A percentile compares a stretch with the other conserved stretches of the same genome.
Conservation (phyloP, 2,888 invertebrate species). For the Ypsolopha scabrella region DNA sequence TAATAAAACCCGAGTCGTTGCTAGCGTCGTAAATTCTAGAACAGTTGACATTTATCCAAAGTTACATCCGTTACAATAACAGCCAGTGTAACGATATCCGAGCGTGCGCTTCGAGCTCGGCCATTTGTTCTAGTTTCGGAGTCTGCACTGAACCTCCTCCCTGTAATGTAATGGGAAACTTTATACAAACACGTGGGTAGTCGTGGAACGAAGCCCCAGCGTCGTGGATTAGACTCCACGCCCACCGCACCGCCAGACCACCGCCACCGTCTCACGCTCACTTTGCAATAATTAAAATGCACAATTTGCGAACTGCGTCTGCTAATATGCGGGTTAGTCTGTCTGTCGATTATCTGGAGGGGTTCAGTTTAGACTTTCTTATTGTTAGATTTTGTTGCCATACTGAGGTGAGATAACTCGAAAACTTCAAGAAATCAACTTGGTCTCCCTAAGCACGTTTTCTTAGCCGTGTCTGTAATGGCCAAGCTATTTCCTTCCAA, state of each 20-base stretch:
- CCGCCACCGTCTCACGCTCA: constrained; percentile 9
- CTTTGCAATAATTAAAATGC: constrained; percentile 50
- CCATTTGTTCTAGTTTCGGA: constrained; percentile 59
- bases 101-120: constrained; percentile 25
- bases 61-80: constrained; percentile 67
- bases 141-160: constrained; percentile 22
- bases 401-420: too few species aligned
- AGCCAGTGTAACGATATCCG: constrained; percentile 59
- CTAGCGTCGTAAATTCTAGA: constrained; percentile 55
- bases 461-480: too few species aligned
- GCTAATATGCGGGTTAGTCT: not conserved
- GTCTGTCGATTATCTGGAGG: not conserved
- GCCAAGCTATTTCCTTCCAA: too few species aligned
- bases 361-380: not conserved
- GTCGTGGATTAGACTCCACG: constrained; percentile 32
- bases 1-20: constrained; percentile 55
- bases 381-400: too few species aligned
- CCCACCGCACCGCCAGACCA: not conserved
- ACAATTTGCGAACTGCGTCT: constrained; percentile 23
- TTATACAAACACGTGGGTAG: constrained; percentile 39
- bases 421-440: too few species aligned
- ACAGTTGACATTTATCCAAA: constrained; percentile 67
- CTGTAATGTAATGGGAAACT: constrained; percentile 58
- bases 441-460: too few species aligned
- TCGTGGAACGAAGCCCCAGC: not conserved